phyloP scores from a whole-genome alignment of 2,888 invertebrate species.

The Cosmia trapezina region DNA sequence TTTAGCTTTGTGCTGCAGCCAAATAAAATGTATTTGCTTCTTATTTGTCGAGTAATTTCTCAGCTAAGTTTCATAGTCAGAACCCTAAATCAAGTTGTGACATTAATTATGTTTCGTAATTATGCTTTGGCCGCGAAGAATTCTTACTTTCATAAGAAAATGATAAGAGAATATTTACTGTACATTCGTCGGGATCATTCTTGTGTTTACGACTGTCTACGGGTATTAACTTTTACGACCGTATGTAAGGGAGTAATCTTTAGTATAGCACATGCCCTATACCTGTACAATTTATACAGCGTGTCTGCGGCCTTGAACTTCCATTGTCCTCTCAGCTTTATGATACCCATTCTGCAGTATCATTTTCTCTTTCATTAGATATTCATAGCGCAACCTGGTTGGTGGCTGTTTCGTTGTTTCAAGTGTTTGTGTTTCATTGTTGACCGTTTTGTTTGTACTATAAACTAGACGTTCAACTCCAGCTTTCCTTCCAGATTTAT shows the following conservation, averaged over 20 bases:
- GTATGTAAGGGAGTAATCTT: conserved; percentile 50
- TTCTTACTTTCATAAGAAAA: conserved; percentile 25
- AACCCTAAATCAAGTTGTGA: conserved; percentile 3
- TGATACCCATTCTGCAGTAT: conserved; percentile 48
- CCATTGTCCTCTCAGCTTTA: conserved; percentile 52
- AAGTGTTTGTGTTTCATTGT: conserved; percentile 66
- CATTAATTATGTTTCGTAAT: conserved; percentile 30
- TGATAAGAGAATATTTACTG: conserved; percentile 48
- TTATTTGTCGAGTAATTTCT: not conserved
- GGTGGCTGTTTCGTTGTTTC: conserved; percentile 63
- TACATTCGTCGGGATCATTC: conserved; percentile 25
- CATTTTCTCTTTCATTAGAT: conserved; percentile 65
- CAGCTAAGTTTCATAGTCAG: not conserved
- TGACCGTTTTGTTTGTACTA: conserved; percentile 65
- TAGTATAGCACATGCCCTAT: conserved; percentile 41
- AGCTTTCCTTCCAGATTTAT: conserved; percentile 75
- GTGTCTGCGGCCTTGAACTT: conserved; percentile 59
- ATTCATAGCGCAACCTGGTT: conserved; percentile 62
- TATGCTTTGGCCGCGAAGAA: not conserved
- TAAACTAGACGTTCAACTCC: conserved; percentile 70
- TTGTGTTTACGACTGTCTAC: conserved; percentile 52
- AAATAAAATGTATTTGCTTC: conserved; percentile 1
- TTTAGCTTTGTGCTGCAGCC: not conserved
- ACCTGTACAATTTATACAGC: conserved; percentile 45
- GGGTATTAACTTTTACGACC: conserved; percentile 58